phyloP scores from a whole-genome alignment of 2,888 invertebrate species.

The Agrotis segetum region DNA sequence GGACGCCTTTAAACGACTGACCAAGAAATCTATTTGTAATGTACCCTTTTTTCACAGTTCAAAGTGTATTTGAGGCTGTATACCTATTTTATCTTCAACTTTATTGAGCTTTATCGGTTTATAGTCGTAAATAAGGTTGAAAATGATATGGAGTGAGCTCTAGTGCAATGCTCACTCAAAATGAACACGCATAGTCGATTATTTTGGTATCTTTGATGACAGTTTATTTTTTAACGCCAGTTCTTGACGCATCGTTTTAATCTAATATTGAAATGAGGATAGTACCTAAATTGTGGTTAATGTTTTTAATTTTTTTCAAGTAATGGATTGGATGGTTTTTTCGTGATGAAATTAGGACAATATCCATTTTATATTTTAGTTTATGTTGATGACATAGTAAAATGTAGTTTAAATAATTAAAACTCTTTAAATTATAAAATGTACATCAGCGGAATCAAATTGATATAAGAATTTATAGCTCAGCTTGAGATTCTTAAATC shows the following conservation, averaged over 20 bases:
- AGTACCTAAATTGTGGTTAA: constrained; percentile 63
- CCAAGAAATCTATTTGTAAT: constrained; percentile 71
- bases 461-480: too few species aligned
- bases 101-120: constrained; percentile 83
- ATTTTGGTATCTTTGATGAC: constrained; percentile 68
- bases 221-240: constrained; percentile 66
- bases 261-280: constrained; percentile 71
- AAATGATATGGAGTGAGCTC: constrained; percentile 70
- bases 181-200: constrained; percentile 75
- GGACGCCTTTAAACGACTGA: constrained; percentile 77
- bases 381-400: constrained; percentile 26
- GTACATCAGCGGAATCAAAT: too few species aligned
- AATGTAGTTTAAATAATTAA: constrained; percentile 22
- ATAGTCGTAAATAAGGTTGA: constrained; percentile 79
- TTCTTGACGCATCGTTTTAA: constrained; percentile 65
- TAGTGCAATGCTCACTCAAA: constrained; percentile 68
- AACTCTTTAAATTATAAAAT: too few species aligned
- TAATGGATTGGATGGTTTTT: constrained; percentile 37
- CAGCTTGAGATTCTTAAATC: too few species aligned
- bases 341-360: constrained; percentile 41
- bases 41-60: constrained; percentile 69
- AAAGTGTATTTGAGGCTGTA: constrained; percentile 73
- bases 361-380: constrained; percentile 43
- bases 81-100: constrained; percentile 80
- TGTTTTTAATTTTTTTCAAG: constrained; percentile 56